A percentile compares a stretch with the other conserved stretches of the same genome.
phyloP scores from a whole-genome alignment of 2,113 vertebrate genomes.

The Raja brachyura region DNA sequence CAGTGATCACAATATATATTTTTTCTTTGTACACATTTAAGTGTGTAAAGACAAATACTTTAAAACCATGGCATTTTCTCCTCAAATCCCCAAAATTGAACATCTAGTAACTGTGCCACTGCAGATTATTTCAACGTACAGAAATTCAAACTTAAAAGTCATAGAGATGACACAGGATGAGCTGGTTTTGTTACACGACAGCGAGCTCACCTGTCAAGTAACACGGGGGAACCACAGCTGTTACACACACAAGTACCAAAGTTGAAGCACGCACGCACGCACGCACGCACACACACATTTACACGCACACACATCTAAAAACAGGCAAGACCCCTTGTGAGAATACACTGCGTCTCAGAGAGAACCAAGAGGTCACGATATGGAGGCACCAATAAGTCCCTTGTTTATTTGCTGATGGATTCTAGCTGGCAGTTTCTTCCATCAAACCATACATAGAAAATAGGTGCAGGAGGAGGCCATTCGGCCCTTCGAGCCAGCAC shows the following conservation, averaged over 20 bases:
- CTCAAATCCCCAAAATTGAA: slow-evolving; percentile 5
- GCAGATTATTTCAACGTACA: not conserved
- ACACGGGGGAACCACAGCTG: slow-evolving; percentile 5
- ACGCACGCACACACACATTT: not conserved
- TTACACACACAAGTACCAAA: slow-evolving; percentile 39
- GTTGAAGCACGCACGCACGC: slow-evolving; percentile 1
- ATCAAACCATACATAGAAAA: not conserved
- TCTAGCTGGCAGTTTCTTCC: not conserved
- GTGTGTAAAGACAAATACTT: slow-evolving; percentile 35
- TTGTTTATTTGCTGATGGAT: slow-evolving; percentile 42
- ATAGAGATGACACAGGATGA: not conserved
- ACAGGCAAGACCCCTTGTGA: slow-evolving; percentile 43
- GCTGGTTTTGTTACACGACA: not conserved
- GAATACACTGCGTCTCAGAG: slow-evolving; percentile 45
- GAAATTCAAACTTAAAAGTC: not conserved
- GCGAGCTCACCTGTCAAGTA: not conserved
- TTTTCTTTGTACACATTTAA: slow-evolving; percentile 14
- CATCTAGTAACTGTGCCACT: not conserved
- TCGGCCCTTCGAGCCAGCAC: no score
- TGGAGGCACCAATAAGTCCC: slow-evolving; percentile 39
- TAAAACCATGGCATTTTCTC: slow-evolving; percentile 33
- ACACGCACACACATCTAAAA: slow-evolving; percentile 21
- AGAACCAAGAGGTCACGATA: slow-evolving; percentile 57
- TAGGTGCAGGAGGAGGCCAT: no score
- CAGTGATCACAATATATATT: slow-evolving; percentile 29